Conservation (phyloP, 2,797 vertebrate species). For the Eupleurogrammus muticus region DNA sequence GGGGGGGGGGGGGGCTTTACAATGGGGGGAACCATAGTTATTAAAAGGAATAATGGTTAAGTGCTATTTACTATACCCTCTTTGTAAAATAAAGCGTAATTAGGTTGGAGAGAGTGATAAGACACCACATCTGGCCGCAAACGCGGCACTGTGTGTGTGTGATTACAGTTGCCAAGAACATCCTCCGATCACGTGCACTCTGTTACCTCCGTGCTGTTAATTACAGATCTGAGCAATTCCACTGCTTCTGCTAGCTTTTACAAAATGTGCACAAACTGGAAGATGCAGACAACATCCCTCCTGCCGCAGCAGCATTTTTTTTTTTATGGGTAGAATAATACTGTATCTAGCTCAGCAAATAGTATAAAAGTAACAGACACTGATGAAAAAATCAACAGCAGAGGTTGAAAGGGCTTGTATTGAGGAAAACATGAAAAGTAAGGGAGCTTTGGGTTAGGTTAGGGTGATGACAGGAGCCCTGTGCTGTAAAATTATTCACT, state of each 20-base stretch:
- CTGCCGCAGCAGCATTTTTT: background rate
- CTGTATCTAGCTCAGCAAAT: background rate
- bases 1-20: constrained; percentile 9
- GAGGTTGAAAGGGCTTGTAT: constrained; percentile 5
- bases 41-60: constrained; percentile 67
- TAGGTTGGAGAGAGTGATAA: constrained; percentile 57
- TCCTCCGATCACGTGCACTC: constrained; percentile 61
- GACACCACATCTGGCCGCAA: constrained; percentile 47
- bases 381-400: background rate
- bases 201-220: constrained; percentile 69
- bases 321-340: background rate
- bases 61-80: constrained; percentile 67
- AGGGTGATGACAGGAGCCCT: too few relatives aligned
- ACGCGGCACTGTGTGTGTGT: constrained; percentile 47
- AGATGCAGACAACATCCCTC: constrained; percentile 28
- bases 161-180: constrained; percentile 69
- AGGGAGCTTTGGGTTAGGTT: too few relatives aligned
- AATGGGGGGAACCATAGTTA: constrained; percentile 44
- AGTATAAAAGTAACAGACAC: background rate
- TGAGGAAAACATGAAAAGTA: too few relatives aligned
- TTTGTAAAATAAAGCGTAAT: constrained; percentile 78
- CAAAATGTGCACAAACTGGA: constrained; percentile 30
- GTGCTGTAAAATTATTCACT: too few relatives aligned
- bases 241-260: constrained; percentile 22
- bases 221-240: constrained; percentile 64